Conservation (phyloP, 1,140 invertebrate genomes). For the Drosophila gunungcola region DNA sequence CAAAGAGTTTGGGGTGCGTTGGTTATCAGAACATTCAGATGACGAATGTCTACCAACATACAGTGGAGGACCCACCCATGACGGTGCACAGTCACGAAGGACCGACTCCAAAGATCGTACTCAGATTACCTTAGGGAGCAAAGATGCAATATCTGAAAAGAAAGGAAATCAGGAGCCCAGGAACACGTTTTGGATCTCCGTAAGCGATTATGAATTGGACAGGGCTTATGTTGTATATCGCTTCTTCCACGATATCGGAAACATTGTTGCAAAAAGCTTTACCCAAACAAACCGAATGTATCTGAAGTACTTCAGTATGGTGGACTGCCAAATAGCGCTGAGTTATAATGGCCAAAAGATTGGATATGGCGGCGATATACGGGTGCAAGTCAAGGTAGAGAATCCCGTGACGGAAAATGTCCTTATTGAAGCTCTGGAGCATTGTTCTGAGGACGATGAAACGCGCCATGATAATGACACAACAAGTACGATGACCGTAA, state of each 20-base stretch:
- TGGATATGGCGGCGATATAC: slow-evolving; percentile 60
- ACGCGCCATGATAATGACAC: too few relatives aligned
- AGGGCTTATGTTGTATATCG: slow-evolving; percentile 33
- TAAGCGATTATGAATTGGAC: slow-evolving; percentile 40
- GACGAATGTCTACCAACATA: neutral
- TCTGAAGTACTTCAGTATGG: slow-evolving; percentile 39
- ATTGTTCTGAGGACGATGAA: neutral
- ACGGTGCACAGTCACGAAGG: neutral
- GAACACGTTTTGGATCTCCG: slow-evolving; percentile 48
- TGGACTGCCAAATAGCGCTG: slow-evolving; percentile 48
- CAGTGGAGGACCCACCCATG: neutral
- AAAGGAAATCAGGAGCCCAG: neutral
- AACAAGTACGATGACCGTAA: neutral
- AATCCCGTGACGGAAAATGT: slow-evolving; percentile 14
- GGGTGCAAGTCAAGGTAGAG: slow-evolving; percentile 30
- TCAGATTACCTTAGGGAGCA: neutral
- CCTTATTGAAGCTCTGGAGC: slow-evolving; percentile 4
- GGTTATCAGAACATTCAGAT: neutral
- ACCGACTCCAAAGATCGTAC: neutral
- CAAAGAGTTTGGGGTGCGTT: neutral
- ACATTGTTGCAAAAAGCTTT: slow-evolving; percentile 20
- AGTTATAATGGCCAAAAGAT: slow-evolving; percentile 60
- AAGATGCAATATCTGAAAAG: neutral
- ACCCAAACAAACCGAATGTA: slow-evolving; percentile 48
- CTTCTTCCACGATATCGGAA: slow-evolving; percentile 60